Evolutionary conservation across 2,888 invertebrate genomes (phyloP).

Genomic region (Nysson spinosus): DNA sequence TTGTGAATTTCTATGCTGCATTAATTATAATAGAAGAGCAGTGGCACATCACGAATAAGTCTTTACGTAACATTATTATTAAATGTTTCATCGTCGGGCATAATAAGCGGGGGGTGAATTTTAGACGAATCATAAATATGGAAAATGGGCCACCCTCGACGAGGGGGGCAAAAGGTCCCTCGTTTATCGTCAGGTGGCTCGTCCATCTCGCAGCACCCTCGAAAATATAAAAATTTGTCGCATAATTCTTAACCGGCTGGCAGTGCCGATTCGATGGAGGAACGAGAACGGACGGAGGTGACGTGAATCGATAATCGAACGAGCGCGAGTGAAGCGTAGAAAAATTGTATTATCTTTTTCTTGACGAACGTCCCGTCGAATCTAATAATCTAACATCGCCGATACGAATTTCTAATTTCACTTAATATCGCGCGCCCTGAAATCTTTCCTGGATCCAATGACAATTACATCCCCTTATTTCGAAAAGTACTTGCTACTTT

Average conservation of each 20-base stretch:
- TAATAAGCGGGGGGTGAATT: conserved; percentile 45
- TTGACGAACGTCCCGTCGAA: conserved; percentile 58
- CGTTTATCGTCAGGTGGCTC: conserved; percentile 12
- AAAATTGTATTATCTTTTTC: conserved; percentile 61
- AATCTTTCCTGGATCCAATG: too few species aligned
- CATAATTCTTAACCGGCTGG: conserved; percentile 52
- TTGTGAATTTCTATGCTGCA: too few species aligned
- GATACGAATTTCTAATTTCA: conserved; percentile 56
- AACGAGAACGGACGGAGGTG: conserved; percentile 48
- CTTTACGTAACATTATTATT: conserved; percentile 32
- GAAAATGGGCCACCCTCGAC: conserved; percentile 31
- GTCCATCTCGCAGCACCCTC: conserved; percentile 1
- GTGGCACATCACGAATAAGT: conserved; percentile 12
- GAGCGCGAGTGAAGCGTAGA: conserved; percentile 53
- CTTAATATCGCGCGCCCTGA: conserved; percentile 18
- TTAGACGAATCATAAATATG: conserved; percentile 58
- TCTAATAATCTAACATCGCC: conserved; percentile 57
- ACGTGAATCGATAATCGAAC: conserved; percentile 61
- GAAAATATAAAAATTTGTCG: conserved; percentile 52
- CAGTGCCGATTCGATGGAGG: conserved; percentile 34
- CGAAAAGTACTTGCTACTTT: too few species aligned
- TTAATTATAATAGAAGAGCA: conserved; percentile 9
- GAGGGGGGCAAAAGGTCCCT: too few species aligned
- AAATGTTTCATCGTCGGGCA: conserved; percentile 46
- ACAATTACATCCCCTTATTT: too few species aligned